Base-by-base conservation (phyloP, 1,140 invertebrate species). In the Ceratoteleas bidentatus region DNA sequence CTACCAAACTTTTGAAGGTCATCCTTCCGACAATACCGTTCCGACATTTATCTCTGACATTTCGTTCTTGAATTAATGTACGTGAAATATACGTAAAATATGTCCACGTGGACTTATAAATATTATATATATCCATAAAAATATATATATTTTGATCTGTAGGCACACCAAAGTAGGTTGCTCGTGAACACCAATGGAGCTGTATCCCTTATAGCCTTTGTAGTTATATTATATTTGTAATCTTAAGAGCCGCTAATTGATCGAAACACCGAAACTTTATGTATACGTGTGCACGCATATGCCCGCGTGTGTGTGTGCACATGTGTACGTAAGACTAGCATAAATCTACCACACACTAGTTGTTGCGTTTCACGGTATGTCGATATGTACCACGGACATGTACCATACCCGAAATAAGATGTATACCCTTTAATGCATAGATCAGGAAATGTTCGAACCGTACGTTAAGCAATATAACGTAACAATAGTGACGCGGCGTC, bases 141-240 rank as follows among this genome's bases (percentile, higher is more conserved):
- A 40, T 50, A 15, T 64, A 15, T 64, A 66, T 66, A 52, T 66
- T 54, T 60, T 54, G 33, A 78, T 60, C 36, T n/a, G 68, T 70
- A 78, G 32, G 74, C 65, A 65, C 87, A 89, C 85, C 87, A 90
- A 87, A 87, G 89, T 91, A 91, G 87, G 90, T 91, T 90, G 90
- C 88, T 91, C 88, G 87, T 90, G 86, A 88, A 90, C 88, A 90
- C 87, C 86, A 87, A 86, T 88, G 88, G 85, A 88, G 85, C 86
- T 88, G 87, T 87, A 85, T 84, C 84, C 86, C 83, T 88, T 85
- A 86, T 85, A 85, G 85, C 84, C 85, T 88, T 62, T 58, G 73
- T 84, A 84, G 78, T 69, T 64, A 78, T 73, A 83, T 72, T 74
- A 65, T 43, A 83, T 75, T 74, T 58, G 80, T 77, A 78, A 64